These are phyloP conservation scores for Oxystoma pomonae DNA, from an alignment of 2,888 invertebrate genomes.

Conservation along the genomic window DNA sequence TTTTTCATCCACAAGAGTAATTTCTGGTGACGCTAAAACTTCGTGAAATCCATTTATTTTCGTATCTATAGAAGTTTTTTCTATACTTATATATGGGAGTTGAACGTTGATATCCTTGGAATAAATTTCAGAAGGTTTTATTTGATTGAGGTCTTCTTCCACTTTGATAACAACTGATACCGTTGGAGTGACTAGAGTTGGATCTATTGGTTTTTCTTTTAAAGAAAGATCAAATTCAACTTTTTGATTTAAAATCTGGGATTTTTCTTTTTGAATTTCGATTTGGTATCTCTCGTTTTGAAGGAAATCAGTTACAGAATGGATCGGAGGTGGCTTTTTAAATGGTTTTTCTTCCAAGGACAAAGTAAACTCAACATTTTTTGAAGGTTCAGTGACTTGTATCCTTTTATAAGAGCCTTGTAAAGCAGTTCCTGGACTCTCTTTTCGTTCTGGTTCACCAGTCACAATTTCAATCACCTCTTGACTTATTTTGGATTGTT, in stretches of 20 bases:
- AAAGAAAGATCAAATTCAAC: slow-evolving; percentile 43
- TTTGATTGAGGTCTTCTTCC: slow-evolving; percentile 32
- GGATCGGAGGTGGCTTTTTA: slow-evolving; percentile 6
- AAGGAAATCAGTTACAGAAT: slow-evolving; percentile 23
- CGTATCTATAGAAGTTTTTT: slow-evolving; percentile 25
- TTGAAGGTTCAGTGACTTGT: slow-evolving; percentile 34
- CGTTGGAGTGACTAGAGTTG: slow-evolving; percentile 42
- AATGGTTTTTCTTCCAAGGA: slow-evolving; percentile 21
- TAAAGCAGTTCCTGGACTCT: slow-evolving; percentile 7
- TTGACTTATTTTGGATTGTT: too few species aligned
- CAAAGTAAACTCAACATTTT: slow-evolving; percentile 41
- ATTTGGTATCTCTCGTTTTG: slow-evolving; percentile 23
- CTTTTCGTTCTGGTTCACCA: neutral
- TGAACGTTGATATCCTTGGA: slow-evolving; percentile 41
- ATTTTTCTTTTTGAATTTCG: slow-evolving; percentile 14
- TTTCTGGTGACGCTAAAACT: slow-evolving; percentile 20
- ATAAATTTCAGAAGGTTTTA: slow-evolving; percentile 30
- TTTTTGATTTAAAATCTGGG: slow-evolving; percentile 37
- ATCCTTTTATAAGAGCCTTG: slow-evolving; percentile 2
- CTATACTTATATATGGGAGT: slow-evolving; percentile 33
- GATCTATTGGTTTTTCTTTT: slow-evolving; percentile 47
- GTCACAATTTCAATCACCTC: too few species aligned
- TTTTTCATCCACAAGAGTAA: slow-evolving; percentile 38
- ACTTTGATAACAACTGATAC: slow-evolving; percentile 38
- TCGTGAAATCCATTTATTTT: slow-evolving; percentile 1